These are phyloP conservation scores for Esox masquinongy DNA, from an alignment of 2,797 vertebrate genomes.

Conservation along the genomic window DNA sequence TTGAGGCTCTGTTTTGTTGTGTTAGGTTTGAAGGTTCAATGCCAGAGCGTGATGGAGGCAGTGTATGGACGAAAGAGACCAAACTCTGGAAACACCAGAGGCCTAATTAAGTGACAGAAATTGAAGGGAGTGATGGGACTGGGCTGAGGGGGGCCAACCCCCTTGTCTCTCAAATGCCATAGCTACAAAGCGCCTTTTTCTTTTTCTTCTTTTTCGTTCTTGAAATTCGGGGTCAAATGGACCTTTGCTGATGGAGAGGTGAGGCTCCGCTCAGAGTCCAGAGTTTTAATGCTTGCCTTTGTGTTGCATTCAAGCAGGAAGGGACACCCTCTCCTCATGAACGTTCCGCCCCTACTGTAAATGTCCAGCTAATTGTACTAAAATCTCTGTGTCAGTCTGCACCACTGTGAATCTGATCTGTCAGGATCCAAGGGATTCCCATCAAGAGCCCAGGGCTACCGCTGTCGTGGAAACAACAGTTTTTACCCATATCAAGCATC, in stretches of 20 bases:
- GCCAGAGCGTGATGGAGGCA: conserved; percentile 5
- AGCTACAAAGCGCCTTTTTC: conserved; percentile 70
- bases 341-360: conserved; percentile 17
- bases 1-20: conserved; percentile 4
- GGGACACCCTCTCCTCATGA: conserved; percentile 10
- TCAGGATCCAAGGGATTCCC: neutral
- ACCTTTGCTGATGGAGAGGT: conserved; percentile 56
- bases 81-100: conserved; percentile 16
- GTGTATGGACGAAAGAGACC: conserved; percentile 24
- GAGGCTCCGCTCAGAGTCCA: conserved; percentile 39
- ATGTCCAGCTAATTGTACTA: neutral
- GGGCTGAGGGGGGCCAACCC: conserved; percentile 5
- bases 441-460: conserved; percentile 8
- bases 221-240: conserved; percentile 67
- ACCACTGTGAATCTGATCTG: conserved; percentile 1
- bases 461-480: conserved; percentile 43
- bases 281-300: conserved; percentile 38
- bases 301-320: conserved; percentile 26
- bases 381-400: neutral
- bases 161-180: conserved; percentile 60
- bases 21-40: conserved; percentile 3
- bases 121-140: conserved; percentile 29
- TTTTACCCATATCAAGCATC: conserved; percentile 24
- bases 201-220: conserved; percentile 58
- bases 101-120: neutral